Evolutionary conservation across 2,797 vertebrate genomes (phyloP).

Genomic region (Leptodactylus fallax): DNA sequence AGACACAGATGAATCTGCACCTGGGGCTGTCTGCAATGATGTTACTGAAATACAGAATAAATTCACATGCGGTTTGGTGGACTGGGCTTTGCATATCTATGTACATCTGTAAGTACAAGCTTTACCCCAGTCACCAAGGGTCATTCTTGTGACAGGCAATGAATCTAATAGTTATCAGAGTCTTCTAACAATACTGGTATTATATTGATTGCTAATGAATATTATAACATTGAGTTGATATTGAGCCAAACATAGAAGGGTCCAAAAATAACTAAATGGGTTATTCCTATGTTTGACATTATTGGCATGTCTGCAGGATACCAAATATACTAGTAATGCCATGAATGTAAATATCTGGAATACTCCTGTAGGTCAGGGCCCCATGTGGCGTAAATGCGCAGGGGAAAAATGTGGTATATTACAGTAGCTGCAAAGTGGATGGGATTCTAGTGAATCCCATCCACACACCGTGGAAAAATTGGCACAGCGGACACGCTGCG

Average conservation of each 20-base stretch:
- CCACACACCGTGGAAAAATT: too few relatives aligned
- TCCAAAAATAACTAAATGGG: background rate
- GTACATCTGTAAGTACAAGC: background rate
- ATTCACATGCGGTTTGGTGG: background rate
- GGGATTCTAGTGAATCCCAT: too few relatives aligned
- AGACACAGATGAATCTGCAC: conserved; percentile 26
- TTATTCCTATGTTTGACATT: background rate
- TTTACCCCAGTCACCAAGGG: background rate
- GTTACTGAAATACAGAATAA: background rate
- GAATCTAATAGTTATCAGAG: too few relatives aligned
- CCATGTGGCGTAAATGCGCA: too few relatives aligned
- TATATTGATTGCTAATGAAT: background rate
- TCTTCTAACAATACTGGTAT: background rate
- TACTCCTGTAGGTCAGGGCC: too few relatives aligned
- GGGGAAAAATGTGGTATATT: too few relatives aligned
- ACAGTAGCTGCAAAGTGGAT: too few relatives aligned
- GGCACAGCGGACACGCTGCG: too few relatives aligned
- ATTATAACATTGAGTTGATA: background rate
- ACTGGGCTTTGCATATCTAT: background rate
- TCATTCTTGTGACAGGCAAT: background rate
- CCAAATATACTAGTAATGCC: too few relatives aligned
- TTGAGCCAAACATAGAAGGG: background rate
- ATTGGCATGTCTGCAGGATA: background rate
- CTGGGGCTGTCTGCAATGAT: background rate
- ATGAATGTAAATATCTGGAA: too few relatives aligned